These are phyloP conservation scores for Antheraea assamensis DNA, from an alignment of 2,888 invertebrate genomes.

Conservation along the genomic window DNA sequence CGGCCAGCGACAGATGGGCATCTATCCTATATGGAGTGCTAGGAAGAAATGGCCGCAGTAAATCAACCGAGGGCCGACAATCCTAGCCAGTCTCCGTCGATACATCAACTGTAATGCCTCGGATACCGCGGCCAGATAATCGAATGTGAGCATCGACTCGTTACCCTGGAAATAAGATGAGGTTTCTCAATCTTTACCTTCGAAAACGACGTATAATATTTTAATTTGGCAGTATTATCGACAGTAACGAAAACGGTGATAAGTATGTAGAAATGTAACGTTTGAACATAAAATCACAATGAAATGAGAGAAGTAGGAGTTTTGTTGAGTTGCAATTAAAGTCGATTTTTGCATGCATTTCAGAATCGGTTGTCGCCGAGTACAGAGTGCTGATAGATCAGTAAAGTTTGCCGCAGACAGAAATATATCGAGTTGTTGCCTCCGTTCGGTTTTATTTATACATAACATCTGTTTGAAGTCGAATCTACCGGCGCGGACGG, in stretches of 20 bases:
- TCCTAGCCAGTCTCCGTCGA: conserved; percentile 78
- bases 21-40: conserved; percentile 76
- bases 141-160: conserved; percentile 82
- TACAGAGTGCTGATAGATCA: conserved; percentile 73
- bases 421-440: conserved; percentile 82
- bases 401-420: conserved; percentile 81
- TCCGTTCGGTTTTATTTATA: conserved; percentile 82
- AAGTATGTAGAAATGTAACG: background rate
- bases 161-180: conserved; percentile 81
- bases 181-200: conserved; percentile 58
- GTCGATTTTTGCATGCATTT: conserved; percentile 54
- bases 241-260: conserved; percentile 43
- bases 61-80: conserved; percentile 78
- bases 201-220: conserved; percentile 55
- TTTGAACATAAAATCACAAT: background rate
- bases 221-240: conserved; percentile 43
- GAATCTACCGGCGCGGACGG: conserved; percentile 80
- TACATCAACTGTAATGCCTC: conserved; percentile 81
- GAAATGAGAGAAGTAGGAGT: background rate
- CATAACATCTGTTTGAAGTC: conserved; percentile 82
- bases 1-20: conserved; percentile 70
- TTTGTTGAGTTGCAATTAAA: conserved; percentile 41
- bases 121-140: conserved; percentile 81
- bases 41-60: conserved; percentile 77
- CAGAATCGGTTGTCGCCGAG: conserved; percentile 56